Percentiles rank a stretch among this genome's conserved stretches.
phyloP scores from a whole-genome alignment of 2,888 invertebrate genomes.

The Adelognathus sp. region DNA sequence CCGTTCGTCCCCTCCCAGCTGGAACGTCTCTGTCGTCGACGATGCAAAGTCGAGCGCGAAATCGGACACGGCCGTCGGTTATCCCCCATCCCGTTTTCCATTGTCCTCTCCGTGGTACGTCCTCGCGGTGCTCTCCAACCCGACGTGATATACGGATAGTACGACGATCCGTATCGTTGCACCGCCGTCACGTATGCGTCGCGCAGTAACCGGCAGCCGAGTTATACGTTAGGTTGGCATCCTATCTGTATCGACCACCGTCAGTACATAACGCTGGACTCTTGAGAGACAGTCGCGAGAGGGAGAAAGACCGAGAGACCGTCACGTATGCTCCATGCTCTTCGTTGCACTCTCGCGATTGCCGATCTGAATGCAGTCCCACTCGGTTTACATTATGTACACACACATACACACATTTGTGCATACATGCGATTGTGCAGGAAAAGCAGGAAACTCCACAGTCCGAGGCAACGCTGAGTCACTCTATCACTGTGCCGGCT shows the following conservation, averaged over 20 bases:
- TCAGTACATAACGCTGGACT: slow-evolving; percentile 16
- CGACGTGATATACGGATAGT: slow-evolving; percentile 32
- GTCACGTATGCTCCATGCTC: slow-evolving; percentile 33
- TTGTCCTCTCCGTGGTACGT: slow-evolving; percentile 37
- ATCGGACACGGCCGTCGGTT: slow-evolving; percentile 43
- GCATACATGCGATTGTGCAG: slow-evolving; percentile 41
- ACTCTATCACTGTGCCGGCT: slow-evolving; percentile 20
- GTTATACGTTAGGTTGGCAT: neutral
- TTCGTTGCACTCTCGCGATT: slow-evolving; percentile 34
- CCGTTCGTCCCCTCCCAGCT: neutral
- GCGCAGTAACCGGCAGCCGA: no score
- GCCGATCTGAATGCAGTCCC: slow-evolving; percentile 40
- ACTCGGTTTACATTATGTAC: slow-evolving; percentile 26
- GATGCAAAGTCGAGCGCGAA: slow-evolving; percentile 47
- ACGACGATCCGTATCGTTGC: slow-evolving; percentile 31
- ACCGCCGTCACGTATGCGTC: slow-evolving; percentile 25
- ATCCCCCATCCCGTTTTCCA: slow-evolving; percentile 15
- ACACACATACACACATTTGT: no score
- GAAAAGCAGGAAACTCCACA: slow-evolving; percentile 52
- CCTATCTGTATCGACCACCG: neutral
- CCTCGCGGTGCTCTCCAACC: slow-evolving; percentile 13
- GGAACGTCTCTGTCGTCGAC: slow-evolving; percentile 37
- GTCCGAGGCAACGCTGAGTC: slow-evolving; percentile 40
- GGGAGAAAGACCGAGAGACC: slow-evolving; percentile 31
- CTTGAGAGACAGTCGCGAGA: slow-evolving; percentile 24